These are phyloP conservation scores for Nycticryphes semicollaris DNA, from an alignment of 2,113 vertebrate genomes.

Conservation along the genomic window DNA sequence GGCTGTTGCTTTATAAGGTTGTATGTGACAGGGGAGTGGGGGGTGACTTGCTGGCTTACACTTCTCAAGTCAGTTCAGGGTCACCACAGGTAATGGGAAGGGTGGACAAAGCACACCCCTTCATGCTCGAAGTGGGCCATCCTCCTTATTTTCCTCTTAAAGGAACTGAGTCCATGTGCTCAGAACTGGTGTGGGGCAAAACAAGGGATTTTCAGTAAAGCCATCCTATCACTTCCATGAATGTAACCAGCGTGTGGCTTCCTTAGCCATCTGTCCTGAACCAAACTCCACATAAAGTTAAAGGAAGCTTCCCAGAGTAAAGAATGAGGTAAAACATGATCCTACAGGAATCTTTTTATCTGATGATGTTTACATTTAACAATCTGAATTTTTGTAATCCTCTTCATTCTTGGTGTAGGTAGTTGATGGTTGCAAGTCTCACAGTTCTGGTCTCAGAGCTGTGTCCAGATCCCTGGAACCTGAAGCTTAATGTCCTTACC, in stretches of 20 bases:
- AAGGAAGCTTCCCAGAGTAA: background rate
- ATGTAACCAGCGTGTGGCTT: background rate
- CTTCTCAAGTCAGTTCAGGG: background rate
- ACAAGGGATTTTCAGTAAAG: background rate
- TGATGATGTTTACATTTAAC: conserved; percentile 2
- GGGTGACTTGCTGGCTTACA: background rate
- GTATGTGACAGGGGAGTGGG: background rate
- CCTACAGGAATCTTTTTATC: background rate
- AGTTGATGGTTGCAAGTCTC: background rate
- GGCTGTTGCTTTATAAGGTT: conserved; percentile 28
- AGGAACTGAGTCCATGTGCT: background rate
- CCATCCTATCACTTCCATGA: background rate
- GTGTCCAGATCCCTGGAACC: conserved; percentile 12
- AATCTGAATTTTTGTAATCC: background rate
- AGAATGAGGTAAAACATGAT: background rate
- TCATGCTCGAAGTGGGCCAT: rapidly evolving
- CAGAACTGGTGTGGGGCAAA: background rate
- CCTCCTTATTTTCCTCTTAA: background rate
- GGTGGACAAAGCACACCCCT: background rate
- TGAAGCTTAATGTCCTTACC: conserved; percentile 43
- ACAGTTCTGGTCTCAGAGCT: background rate
- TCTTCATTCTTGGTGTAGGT: background rate
- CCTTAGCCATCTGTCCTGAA: background rate
- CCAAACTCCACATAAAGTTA: background rate
- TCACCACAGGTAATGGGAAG: rapidly evolving